Evolutionary conservation across 2,113 vertebrate genomes (phyloP).

Genomic region (Gymnogyps californianus): DNA sequence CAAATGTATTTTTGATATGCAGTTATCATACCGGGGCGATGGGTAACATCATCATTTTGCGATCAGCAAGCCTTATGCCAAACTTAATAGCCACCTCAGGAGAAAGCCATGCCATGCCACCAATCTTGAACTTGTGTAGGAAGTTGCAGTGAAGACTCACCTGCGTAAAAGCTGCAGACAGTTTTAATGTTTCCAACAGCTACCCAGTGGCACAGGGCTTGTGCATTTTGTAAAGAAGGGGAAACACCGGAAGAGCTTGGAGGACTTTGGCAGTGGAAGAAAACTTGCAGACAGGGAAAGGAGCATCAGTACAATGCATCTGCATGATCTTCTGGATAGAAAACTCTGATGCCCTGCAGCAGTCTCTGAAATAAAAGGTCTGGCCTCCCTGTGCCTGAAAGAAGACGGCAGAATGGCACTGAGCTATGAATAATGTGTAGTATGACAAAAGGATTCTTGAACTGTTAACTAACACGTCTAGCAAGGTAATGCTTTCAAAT

Average conservation of each 20-base stretch:
- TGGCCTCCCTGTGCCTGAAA: background rate
- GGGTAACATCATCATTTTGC: background rate
- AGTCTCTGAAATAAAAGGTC: background rate
- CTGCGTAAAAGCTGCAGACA: background rate
- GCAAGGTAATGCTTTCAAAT: background rate
- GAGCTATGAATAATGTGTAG: background rate
- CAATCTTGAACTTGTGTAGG: background rate
- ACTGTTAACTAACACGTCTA: background rate
- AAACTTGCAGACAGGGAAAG: background rate
- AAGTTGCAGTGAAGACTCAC: background rate
- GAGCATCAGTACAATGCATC: background rate
- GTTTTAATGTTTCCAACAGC: background rate
- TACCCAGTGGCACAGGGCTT: background rate
- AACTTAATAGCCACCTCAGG: background rate
- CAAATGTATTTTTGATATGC: background rate
- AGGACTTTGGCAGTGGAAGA: background rate
- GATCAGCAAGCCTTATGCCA: background rate
- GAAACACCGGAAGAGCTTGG: background rate
- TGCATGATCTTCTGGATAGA: background rate
- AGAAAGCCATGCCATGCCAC: background rate
- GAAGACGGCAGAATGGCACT: background rate
- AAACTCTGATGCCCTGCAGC: background rate
- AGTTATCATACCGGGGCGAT: background rate
- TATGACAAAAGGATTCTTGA: background rate
- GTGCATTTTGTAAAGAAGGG: background rate